Evolutionary conservation across 2,797 vertebrate genomes (phyloP).

Genomic region (Antrozous pallidus): DNA sequence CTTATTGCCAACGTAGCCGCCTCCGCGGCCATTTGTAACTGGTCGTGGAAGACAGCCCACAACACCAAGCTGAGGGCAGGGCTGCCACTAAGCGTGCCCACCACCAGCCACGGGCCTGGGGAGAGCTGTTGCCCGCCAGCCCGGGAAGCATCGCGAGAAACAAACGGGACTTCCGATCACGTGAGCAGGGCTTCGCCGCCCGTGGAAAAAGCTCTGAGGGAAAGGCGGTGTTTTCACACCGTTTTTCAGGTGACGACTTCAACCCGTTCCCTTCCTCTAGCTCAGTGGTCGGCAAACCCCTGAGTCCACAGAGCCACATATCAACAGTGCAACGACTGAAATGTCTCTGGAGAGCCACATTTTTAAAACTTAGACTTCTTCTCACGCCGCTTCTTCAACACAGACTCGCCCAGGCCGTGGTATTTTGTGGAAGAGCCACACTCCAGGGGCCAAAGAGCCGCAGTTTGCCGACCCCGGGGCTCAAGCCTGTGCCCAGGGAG

Average conservation of each 20-base stretch:
- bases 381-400: too few species aligned
- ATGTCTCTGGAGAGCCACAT: too few species aligned
- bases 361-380: too few species aligned
- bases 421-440: too few species aligned
- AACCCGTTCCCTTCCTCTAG: not conserved
- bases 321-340: too few species aligned
- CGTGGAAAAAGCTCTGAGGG: not conserved
- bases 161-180: not conserved
- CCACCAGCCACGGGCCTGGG: accelerated
- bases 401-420: too few species aligned
- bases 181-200: not conserved
- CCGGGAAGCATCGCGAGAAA: not conserved
- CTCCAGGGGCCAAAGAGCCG: too few species aligned
- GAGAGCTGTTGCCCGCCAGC: accelerated
- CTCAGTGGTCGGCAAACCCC: not conserved
- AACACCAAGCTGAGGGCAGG: not conserved
- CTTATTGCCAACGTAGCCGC: too few species aligned
- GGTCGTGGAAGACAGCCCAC: too few species aligned
- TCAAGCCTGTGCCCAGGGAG: not conserved
- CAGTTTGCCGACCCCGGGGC: not conserved
- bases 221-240: not conserved
- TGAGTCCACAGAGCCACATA: too few species aligned
- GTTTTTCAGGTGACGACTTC: not conserved
- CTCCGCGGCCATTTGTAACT: too few species aligned
- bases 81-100: accelerated